Conservation (phyloP, 2,113 vertebrate species). For the Noctilio leporinus region DNA sequence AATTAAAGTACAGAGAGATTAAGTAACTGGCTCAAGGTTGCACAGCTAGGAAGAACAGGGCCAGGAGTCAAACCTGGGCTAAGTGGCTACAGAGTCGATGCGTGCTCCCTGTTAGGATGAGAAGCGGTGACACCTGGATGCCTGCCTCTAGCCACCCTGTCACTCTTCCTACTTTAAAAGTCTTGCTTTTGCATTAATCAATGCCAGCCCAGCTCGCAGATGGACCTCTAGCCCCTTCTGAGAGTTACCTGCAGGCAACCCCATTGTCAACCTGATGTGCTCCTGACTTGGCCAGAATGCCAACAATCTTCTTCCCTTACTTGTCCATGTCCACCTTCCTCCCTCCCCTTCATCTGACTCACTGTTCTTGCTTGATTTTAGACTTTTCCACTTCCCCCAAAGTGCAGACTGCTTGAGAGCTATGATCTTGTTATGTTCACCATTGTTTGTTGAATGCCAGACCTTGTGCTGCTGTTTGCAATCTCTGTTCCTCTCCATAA, state of each 20-base stretch:
- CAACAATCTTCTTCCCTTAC: neutral
- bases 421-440: neutral
- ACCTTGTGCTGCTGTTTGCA: accelerated
- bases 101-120: neutral
- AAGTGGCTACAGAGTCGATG: neutral
- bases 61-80: neutral
- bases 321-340: neutral
- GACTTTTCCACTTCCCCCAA: neutral
- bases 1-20: neutral
- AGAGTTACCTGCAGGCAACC: neutral
- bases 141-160: neutral
- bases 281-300: neutral
- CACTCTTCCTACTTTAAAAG: neutral
- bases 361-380: neutral
- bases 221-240: neutral
- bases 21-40: neutral
- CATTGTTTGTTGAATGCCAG: neutral
- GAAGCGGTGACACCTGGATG: neutral
- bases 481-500: neutral
- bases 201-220: neutral
- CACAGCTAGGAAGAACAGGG: neutral
- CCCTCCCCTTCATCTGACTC: neutral
- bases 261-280: neutral
- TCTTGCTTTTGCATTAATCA: neutral
- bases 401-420: neutral